phyloP scores from a whole-genome alignment of 2,113 vertebrate species.

The Thermophis baileyi region DNA sequence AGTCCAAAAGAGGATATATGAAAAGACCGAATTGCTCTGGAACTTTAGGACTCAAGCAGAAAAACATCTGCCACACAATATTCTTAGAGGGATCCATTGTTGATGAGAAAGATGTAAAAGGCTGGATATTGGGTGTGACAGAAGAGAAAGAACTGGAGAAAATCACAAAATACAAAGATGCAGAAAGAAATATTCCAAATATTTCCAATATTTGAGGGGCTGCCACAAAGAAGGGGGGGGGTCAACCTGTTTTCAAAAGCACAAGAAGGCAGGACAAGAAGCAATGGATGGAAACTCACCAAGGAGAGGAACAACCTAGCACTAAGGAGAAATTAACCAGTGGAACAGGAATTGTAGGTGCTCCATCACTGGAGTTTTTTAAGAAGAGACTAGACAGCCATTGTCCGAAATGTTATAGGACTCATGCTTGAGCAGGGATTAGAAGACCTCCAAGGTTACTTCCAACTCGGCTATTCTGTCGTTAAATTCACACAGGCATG shows the following conservation, averaged over 20 bases:
- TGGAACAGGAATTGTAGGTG: not conserved
- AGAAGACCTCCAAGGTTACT: too few species aligned
- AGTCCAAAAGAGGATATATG: not conserved
- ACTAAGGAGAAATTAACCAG: too few species aligned
- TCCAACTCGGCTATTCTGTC: too few species aligned
- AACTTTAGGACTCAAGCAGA: not conserved
- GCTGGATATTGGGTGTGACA: not conserved
- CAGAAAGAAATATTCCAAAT: too few species aligned
- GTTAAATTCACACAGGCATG: too few species aligned
- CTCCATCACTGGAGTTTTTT: not conserved
- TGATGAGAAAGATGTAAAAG: not conserved
- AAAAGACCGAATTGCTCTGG: not conserved
- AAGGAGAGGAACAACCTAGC: too few species aligned
- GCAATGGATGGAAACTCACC: too few species aligned
- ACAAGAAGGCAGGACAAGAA: not conserved
- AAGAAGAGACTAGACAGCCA: not conserved
- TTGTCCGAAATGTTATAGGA: not conserved
- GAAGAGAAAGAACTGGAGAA: not conserved
- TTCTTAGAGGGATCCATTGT: not conserved
- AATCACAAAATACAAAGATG: not conserved
- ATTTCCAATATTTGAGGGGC: not conserved
- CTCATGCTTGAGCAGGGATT: too few species aligned
- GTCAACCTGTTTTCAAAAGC: not conserved
- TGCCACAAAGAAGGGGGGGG: not conserved
- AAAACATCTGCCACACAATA: not conserved